Evolutionary conservation across 2,113 vertebrate genomes (phyloP), one percentile per base, ranked within the genome.

Genomic region (Charadrius vociferus): DNA sequence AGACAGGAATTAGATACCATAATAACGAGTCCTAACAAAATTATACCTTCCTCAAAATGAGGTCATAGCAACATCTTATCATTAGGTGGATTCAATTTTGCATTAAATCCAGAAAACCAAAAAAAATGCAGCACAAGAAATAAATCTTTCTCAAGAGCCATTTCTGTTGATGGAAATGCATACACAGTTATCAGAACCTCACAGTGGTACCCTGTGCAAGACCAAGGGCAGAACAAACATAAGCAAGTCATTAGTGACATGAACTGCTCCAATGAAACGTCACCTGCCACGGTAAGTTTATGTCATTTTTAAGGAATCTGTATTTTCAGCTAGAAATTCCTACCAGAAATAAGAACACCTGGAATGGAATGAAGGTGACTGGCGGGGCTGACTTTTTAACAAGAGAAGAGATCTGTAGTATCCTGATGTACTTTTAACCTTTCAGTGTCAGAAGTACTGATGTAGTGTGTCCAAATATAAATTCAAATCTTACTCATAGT

Each of bases 1-100:
- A 91, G 41, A 43, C 19, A 79, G 26, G 27, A 95, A 91, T 94
- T 81, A 77, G 94, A 89, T 83, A 89, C 58, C 14, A 2, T 63
- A 81, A 90, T 88, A 93, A 94, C 14, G n/a, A 90, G 45, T 34
- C 52, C 72, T 81, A 84, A 95, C 47, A 86, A 95, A 90, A 89
- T 77, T 49, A 80, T 36, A 68, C 27, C n/a, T 82, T 78, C 36
- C 36, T 86, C 84, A 88, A 88, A 95, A 94, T 59, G 16, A 88
- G 39, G 66, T 83, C 91, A 90, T 17, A 50, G 41, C 37, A 88
- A 63, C 29, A 34, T 10, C 4, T 19, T 82, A n/a, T 62, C 27
- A 62, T 62, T 56, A 79, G 41, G 47, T 15, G 12, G 37, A 66
- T 86, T 78, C 30, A 34, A 55, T 74, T 81, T 81, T 65, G 20